Base-by-base conservation (phyloP, 30 jellyfish, hydroid and myxozoan species). In the Chrysaora quinquecirrha region DNA sequence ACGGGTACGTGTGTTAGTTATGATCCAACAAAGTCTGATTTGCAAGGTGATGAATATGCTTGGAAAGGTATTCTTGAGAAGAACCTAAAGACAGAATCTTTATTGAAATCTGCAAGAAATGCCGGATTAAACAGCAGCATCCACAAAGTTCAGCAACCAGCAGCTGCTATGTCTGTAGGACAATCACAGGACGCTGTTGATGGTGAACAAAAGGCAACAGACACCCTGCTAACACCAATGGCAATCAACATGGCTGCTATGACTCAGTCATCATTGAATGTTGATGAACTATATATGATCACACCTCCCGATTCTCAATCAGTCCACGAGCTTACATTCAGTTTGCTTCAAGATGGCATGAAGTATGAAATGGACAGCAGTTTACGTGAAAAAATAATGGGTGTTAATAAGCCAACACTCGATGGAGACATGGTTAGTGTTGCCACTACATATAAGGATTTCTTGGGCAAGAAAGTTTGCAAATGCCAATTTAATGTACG, bases 281-380 rank as follows among this genome's bases (percentile, higher is more conserved):
- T 81, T n/a, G 84, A 81, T 19, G 91, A 71, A n/a, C 65, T 81
- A 62, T 81, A 68, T 48, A 29, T 71, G 85, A 50, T 81, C 14
- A 81, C 91, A 10, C 85, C 91, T 10, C 91, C 91, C 12, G 91
- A 81, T 52, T 30, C 85, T 12, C 50, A 56, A 11, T 22, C 91
- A 27, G 50, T 68, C 48, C 91, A 81, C 24, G 85, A 67, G 54
- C 79, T 67, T 61, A 81, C 84, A 3, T 81, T 81, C 71, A 81
- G 85, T 46, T 33, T 46, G 52, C 76, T 81, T 2, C 91, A 81
- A 29, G 56, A 81, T 16, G 91, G 79, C n/a, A 81, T 81, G 91
- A 81, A 81, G 67, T 81, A 81, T 43, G 91, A 66, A 23, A 81
- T 81, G 91, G 56, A 56, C 31, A 38, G 60, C 60, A 23, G 24